Evolutionary conservation across 2,797 vertebrate genomes (phyloP).

Genomic region (Muraenolepis orangiensis): DNA sequence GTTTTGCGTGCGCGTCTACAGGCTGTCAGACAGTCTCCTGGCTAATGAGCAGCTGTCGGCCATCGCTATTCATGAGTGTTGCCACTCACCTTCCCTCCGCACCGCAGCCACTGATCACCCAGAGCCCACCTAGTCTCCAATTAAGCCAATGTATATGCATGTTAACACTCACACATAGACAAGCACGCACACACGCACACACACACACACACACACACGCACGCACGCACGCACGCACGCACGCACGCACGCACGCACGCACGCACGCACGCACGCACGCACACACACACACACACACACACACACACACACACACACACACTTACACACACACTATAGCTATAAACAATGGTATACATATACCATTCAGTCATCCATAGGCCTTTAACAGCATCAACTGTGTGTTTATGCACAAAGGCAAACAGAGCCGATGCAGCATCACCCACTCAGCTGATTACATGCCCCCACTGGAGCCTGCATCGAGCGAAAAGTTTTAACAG

Average conservation of each 20-base stretch:
- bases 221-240: slow-evolving; percentile 7
- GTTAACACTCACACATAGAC: not conserved
- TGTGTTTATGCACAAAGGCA: not conserved
- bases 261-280: no score
- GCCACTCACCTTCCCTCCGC: slow-evolving; percentile 69
- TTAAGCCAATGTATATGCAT: slow-evolving; percentile 40
- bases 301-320: slow-evolving; percentile 4
- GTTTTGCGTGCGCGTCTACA: slow-evolving; percentile 52
- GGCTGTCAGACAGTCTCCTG: slow-evolving; percentile 68
- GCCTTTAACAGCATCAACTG: not conserved
- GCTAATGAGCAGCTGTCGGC: slow-evolving; percentile 78
- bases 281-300: not conserved
- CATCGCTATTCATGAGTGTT: slow-evolving; percentile 78
- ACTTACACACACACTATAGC: not conserved
- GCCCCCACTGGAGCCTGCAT: slow-evolving; percentile 14
- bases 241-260: no score
- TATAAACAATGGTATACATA: no score
- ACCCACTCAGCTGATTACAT: not conserved
- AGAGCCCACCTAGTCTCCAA: slow-evolving; percentile 60
- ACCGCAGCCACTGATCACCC: slow-evolving; percentile 55
- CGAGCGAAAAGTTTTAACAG: slow-evolving; percentile 32
- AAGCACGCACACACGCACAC: slow-evolving; percentile 10
- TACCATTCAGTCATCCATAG: not conserved
- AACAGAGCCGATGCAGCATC: not conserved
- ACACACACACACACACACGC: not conserved